A percentile compares a stretch with the other conserved stretches of the same genome.
phyloP scores from a whole-genome alignment of 2,888 invertebrate species.

The Gandaritis pyraliata region DNA sequence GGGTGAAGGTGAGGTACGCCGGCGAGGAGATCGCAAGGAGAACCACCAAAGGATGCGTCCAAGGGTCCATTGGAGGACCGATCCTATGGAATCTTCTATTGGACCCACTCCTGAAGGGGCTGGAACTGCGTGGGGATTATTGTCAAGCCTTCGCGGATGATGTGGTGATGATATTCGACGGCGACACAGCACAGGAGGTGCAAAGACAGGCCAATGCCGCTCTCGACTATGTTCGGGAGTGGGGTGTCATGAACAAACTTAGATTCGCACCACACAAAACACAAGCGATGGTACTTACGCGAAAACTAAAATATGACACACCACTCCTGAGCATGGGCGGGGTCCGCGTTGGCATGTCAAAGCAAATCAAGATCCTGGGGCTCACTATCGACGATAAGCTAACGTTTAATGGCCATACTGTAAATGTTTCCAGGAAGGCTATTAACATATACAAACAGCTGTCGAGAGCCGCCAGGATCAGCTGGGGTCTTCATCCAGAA shows the following conservation, averaged over 20 bases:
- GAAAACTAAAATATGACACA: background rate
- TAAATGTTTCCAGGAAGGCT: background rate
- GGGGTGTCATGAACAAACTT: background rate
- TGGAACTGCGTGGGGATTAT: background rate
- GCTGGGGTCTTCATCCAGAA: conserved; percentile 32
- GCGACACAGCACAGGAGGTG: conserved; percentile 2
- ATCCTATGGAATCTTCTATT: conserved; percentile 12
- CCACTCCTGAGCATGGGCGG: conserved; percentile 1
- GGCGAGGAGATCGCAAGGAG: background rate
- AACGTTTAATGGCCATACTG: conserved; percentile 5
- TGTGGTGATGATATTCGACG: conserved; percentile 20
- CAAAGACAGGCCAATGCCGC: conserved; percentile 6
- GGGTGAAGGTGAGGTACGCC: background rate
- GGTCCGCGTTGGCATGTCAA: conserved; percentile 12
- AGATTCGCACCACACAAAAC: conserved; percentile 1
- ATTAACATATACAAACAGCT: conserved; percentile 7
- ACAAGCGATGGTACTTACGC: background rate
- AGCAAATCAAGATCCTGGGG: conserved; percentile 11
- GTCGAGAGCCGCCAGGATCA: conserved; percentile 12
- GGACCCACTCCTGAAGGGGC: conserved; percentile 8
- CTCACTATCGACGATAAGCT: conserved; percentile 17
- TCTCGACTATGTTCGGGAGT: background rate
- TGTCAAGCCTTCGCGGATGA: too few relatives aligned
- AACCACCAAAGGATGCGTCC: background rate
- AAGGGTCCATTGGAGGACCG: background rate